Evolutionary conservation across 2,888 invertebrate genomes (phyloP).

Genomic region (Caenorhabditis sp.): DNA sequence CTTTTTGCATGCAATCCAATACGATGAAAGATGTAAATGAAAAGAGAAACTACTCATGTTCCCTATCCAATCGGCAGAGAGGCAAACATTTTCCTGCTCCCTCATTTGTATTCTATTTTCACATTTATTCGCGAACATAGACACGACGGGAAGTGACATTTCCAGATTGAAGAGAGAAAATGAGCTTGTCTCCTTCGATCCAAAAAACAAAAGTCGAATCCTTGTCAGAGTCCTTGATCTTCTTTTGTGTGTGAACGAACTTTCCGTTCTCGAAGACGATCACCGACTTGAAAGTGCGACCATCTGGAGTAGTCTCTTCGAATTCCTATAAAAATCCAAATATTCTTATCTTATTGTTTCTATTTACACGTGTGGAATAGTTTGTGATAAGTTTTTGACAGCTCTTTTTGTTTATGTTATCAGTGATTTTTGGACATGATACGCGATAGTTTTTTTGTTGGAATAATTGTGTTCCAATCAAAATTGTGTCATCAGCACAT

Average conservation of each 20-base stretch:
- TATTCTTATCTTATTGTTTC: too few relatives aligned
- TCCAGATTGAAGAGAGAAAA: conserved; percentile 47
- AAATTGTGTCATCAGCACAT: too few relatives aligned
- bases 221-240: conserved; percentile 48
- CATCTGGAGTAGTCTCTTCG: conserved; percentile 61
- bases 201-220: conserved; percentile 51
- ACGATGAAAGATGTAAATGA: background rate
- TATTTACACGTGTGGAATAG: background rate
- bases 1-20: background rate
- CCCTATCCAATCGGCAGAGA: background rate
- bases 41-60: background rate
- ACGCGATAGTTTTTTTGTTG: background rate
- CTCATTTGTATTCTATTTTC: background rate
- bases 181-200: conserved; percentile 51
- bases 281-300: conserved; percentile 50
- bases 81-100: background rate
- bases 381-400: background rate
- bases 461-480: too few relatives aligned
- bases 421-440: background rate
- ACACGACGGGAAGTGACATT: conserved; percentile 45
- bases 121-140: conserved; percentile 45
- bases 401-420: conserved; percentile 2
- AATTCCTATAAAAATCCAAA: conserved; percentile 39
- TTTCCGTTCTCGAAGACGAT: conserved; percentile 51
- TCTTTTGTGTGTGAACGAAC: conserved; percentile 53